Evolutionary conservation across 2,888 invertebrate genomes (phyloP).

Genomic region (Andricus curvator): DNA sequence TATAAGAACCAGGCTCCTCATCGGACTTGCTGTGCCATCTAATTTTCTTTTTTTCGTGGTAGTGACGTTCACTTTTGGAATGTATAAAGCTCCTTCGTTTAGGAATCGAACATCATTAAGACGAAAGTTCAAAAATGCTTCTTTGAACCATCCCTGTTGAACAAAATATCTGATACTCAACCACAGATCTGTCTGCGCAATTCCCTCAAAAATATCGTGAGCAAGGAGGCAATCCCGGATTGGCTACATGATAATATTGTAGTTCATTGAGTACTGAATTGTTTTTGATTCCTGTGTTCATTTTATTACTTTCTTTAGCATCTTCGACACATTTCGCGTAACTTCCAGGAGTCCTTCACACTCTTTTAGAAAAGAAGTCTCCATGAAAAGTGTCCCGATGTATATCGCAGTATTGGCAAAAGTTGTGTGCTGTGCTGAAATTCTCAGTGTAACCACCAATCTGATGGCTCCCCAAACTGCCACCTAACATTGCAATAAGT

Average conservation of each 20-base stretch:
- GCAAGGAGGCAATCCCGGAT: slow-evolving; percentile 48
- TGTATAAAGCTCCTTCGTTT: neutral
- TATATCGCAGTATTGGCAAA: too few species aligned
- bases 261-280: slow-evolving; percentile 45
- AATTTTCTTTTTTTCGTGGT: neutral
- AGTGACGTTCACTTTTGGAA: neutral
- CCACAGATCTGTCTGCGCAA: slow-evolving; percentile 52
- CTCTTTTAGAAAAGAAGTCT: too few species aligned
- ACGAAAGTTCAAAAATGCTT: neutral
- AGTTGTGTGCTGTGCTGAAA: neutral
- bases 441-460: slow-evolving; percentile 6
- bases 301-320: too few species aligned
- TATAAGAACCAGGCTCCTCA: neutral
- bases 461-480: slow-evolving; percentile 2
- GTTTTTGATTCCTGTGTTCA: too few species aligned
- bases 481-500: slow-evolving; percentile 48
- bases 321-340: too few species aligned
- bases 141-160: neutral
- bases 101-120: neutral
- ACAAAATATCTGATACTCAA: slow-evolving; percentile 14
- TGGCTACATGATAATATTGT: slow-evolving; percentile 54
- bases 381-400: too few species aligned
- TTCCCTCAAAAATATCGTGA: slow-evolving; percentile 49
- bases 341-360: too few species aligned
- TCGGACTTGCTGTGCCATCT: neutral